A percentile compares a stretch with the other conserved stretches of the same genome.
phyloP scores from a whole-genome alignment of 2,888 invertebrate species.

The Rotaria socialis region DNA sequence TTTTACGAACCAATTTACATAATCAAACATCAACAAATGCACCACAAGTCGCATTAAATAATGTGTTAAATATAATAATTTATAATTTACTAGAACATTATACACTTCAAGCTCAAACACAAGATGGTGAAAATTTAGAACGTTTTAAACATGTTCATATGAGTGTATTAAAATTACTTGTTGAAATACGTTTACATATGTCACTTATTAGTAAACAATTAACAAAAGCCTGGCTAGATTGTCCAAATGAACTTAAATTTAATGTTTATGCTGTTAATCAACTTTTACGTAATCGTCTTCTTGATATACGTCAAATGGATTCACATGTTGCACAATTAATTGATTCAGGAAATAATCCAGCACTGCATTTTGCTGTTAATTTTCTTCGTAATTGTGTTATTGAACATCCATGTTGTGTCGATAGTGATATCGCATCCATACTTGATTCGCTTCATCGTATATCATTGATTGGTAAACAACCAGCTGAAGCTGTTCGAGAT shows the following conservation, averaged over 20 bases:
- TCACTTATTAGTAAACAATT: background rate
- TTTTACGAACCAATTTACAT: conserved; percentile 17
- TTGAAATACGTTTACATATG: conserved; percentile 30
- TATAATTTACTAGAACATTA: conserved; percentile 31
- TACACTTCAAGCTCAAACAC: background rate
- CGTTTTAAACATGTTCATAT: conserved; percentile 32
- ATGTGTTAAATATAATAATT: background rate
- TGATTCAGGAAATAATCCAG: conserved; percentile 40
- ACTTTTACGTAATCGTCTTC: conserved; percentile 40
- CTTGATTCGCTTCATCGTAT: conserved; percentile 31
- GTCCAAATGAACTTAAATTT: conserved; percentile 43
- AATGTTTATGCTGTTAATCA: conserved; percentile 41
- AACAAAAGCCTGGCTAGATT: conserved; percentile 42
- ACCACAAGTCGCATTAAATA: background rate
- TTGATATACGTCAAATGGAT: conserved; percentile 41
- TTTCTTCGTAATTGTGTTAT: conserved; percentile 41
- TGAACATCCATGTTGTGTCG: conserved; percentile 67
- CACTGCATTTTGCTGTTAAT: conserved; percentile 40
- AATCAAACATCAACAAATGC: conserved; percentile 8
- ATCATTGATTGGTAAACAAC: conserved; percentile 35
- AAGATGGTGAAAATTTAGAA: conserved; percentile 14
- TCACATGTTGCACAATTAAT: conserved; percentile 42
- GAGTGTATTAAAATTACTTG: conserved; percentile 26
- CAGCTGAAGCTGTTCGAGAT: conserved; percentile 31
- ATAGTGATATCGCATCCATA: conserved; percentile 6